Conservation (phyloP, 53 echinoderm and acorn worm genomes). For the Holothuria leucospilota region DNA sequence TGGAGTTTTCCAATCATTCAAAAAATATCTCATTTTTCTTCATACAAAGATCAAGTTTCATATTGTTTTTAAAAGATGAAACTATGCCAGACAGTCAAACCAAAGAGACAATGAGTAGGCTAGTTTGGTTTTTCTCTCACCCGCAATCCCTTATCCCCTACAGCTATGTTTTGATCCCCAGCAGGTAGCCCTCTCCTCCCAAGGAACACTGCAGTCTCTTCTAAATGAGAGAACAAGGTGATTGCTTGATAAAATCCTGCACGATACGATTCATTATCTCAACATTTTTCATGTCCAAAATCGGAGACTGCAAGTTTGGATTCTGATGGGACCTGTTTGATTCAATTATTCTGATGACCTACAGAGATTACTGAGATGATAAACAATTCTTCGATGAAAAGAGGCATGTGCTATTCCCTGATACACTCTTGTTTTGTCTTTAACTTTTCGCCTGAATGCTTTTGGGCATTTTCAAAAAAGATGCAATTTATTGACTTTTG, state of each 20-base stretch:
- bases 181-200: conserved; percentile 29
- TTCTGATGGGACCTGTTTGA: conserved; percentile 35
- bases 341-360: conserved; percentile 45
- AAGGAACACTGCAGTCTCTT: conserved; percentile 9
- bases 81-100: conserved; percentile 27
- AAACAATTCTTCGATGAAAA: conserved; percentile 1
- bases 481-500: too few relatives aligned
- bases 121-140: conserved; percentile 29
- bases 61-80: conserved; percentile 36
- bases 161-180: conserved; percentile 44
- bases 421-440: too few relatives aligned
- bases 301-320: conserved; percentile 16
- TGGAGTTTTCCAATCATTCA: conserved; percentile 21
- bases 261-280: conserved; percentile 38
- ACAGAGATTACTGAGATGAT: conserved; percentile 20
- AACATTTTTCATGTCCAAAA: conserved; percentile 17
- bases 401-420: too few relatives aligned
- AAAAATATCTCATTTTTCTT: conserved; percentile 36
- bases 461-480: too few relatives aligned
- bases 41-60: conserved; percentile 29
- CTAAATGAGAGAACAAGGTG: conserved; percentile 48
- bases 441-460: too few relatives aligned
- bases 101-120: conserved; percentile 24
- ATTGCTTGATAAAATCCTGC: conserved; percentile 47
- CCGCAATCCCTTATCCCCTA: conserved; percentile 36